phyloP scores from a whole-genome alignment of 2,888 invertebrate species.

The Nudaria mundana region DNA sequence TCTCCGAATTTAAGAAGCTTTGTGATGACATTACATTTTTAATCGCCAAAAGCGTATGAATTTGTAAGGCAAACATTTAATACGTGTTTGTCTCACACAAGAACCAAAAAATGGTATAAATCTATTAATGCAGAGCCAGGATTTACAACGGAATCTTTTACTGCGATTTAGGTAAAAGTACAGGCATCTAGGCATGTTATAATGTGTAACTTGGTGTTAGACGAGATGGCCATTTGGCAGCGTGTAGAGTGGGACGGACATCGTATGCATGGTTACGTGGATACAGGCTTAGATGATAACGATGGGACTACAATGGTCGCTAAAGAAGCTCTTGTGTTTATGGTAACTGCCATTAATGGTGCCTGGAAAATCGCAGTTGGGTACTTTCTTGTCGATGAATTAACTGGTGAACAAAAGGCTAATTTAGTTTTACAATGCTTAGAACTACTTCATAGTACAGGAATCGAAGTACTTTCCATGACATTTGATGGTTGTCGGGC shows the following conservation, averaged over 20 bases:
- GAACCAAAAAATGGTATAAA: too few species aligned
- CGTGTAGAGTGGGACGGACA: neutral
- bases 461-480: neutral
- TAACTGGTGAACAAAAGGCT: neutral
- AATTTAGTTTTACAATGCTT: neutral
- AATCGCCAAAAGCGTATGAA: too few species aligned
- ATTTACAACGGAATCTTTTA: too few species aligned
- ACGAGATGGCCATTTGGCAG: neutral
- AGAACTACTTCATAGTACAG: neutral
- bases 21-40: too few species aligned
- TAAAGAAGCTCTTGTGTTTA: neutral
- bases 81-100: too few species aligned
- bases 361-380: neutral
- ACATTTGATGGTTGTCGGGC: neutral
- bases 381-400: neutral
- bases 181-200: too few species aligned
- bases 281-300: neutral
- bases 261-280: neutral
- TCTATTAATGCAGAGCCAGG: too few species aligned
- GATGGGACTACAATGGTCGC: neutral
- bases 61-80: too few species aligned
- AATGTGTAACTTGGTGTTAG: too few species aligned
- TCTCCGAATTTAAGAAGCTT: too few species aligned
- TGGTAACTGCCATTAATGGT: neutral
- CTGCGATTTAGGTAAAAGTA: too few species aligned